Base-by-base conservation (phyloP, 2,888 invertebrate genomes). In the Dyspetes luteomarginatus region DNA sequence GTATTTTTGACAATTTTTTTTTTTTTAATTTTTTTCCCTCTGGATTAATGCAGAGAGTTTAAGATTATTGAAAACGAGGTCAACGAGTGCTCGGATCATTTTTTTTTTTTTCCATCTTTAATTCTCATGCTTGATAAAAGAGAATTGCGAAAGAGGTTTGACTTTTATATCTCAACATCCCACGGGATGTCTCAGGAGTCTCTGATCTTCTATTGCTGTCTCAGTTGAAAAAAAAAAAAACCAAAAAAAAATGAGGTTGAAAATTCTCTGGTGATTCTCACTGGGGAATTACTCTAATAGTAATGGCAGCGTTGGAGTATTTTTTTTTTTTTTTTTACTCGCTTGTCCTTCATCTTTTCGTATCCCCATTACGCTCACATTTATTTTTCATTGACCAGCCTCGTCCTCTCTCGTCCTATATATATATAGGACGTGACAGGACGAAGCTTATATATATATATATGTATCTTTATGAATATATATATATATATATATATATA, bases 181-280 rank as follows among this genome's bases (percentile, higher is more conserved):
- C 82, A 55, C 19, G 78, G 83, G 80, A 82, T 85, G 82, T 50
- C 30, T 43, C 48, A 30, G 15, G 24, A 48, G 41, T 55, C 65
- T 76, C 67, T 72, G 84, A 86, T 88, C 85, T 82, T 83, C 86
- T 81, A 84, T 85, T 78, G 83, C 79, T 74, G 72, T 82, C 81
- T 78, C 84, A 67, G n/a, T n/a, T n/a, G n/a, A n/a, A n/a, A 77
- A 78, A 74, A 65, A 81, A 75, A 67, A 52, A 82, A 75, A 56
- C 82, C 67, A 81, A 81, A 82, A 81, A 24, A 52, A 52, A 19
- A 24, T 24, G 9, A 71, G 48, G 45, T 48, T 30, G 28, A 60
- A 71, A 58, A 71, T 73, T 82, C 72, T 67, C 72, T 64, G 58
- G 67, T 74, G 74, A 69, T 73, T 67, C 62, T 67, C 60, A 67